Conservation (phyloP, 2,113 vertebrate genomes). For the Macquaria ambigua region DNA sequence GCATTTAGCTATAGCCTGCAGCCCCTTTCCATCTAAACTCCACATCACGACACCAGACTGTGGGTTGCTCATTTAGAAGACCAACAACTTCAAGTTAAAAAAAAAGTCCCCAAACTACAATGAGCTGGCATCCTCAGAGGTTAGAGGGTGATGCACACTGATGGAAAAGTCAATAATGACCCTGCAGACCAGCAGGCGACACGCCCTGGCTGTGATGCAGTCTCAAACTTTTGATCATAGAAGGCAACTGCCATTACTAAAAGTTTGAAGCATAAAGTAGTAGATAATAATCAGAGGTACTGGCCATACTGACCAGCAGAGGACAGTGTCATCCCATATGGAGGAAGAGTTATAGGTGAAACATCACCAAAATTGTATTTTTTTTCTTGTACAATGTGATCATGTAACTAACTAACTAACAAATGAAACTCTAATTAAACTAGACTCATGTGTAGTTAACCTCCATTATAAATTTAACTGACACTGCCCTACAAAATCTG, state of each 20-base stretch:
- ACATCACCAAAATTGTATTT: neutral
- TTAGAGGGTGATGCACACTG: conserved; percentile 55
- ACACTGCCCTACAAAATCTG: neutral
- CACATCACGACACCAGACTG: conserved; percentile 20
- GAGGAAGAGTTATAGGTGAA: neutral
- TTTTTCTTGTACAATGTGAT: neutral
- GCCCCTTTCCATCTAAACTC: conserved; percentile 48
- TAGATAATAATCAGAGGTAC: neutral
- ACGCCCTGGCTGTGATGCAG: neutral
- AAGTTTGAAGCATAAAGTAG: neutral
- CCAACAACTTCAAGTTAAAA: neutral
- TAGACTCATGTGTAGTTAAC: neutral
- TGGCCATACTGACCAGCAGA: conserved; percentile 37
- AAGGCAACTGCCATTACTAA: neutral
- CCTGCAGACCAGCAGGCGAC: conserved; percentile 49
- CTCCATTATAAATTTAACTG: neutral
- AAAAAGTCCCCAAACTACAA: conserved; percentile 19
- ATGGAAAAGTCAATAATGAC: conserved; percentile 63
- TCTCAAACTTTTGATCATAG: conserved; percentile 21
- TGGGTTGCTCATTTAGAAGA: conserved; percentile 24
- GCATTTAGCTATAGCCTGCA: conserved; percentile 46
- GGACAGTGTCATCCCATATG: conserved; percentile 30
- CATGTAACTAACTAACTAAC: neutral
- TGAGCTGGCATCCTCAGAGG: conserved; percentile 24
- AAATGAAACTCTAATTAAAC: neutral